Base-by-base conservation (phyloP, 2,113 vertebrate species). In the Pyxicephalus adspersus region DNA sequence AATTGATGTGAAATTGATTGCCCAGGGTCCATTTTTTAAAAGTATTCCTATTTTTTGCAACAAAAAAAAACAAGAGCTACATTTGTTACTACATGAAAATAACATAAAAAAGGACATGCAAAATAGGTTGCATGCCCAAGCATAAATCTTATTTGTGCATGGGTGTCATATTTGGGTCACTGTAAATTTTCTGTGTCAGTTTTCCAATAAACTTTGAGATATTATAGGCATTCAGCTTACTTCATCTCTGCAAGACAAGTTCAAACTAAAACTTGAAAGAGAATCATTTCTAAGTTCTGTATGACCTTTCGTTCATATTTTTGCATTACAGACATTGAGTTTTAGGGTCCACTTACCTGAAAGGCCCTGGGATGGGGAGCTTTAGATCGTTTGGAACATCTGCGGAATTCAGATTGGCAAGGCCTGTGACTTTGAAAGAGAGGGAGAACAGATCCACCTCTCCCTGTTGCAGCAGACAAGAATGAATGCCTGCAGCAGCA, bases 401-500 rank as follows among this genome's bases (percentile, higher is more conserved):
- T 60, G n/a, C 57, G 17, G 67, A 22, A 26, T 23, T 23, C 67
- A 25, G 23, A 8, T 26, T 18, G 45, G 13, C 67, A 52, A 54
- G 38, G 16, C 66, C 54, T 55, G 38, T 31, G 50, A 70, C 23
- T 52, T n/a, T 22, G n/a, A 70, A 34, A 13, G 17, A 52, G 66
- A 70, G 34, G 22, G 5, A 19, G 50, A 17, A 38, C 23, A 52
- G 26, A 71, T 71, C 25, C 67, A 52, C 67, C 67, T 71, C 67
- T 50, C 67, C 67, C 67, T 11, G 45, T 20, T 25, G 18, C 38
- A 3, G n/a, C 38, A 50, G n/a, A 45, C 34, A 25, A 4, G 18
- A 55, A 38, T 71, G 17, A 26, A 71, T 50, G 51, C 22, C 67
- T 71, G 67, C 31, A 71, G 54, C 50, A 52, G 9, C 67, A 54